phyloP scores from a whole-genome alignment of 2,797 vertebrate genomes.

The Xiphorhynchus erythropygius region DNA sequence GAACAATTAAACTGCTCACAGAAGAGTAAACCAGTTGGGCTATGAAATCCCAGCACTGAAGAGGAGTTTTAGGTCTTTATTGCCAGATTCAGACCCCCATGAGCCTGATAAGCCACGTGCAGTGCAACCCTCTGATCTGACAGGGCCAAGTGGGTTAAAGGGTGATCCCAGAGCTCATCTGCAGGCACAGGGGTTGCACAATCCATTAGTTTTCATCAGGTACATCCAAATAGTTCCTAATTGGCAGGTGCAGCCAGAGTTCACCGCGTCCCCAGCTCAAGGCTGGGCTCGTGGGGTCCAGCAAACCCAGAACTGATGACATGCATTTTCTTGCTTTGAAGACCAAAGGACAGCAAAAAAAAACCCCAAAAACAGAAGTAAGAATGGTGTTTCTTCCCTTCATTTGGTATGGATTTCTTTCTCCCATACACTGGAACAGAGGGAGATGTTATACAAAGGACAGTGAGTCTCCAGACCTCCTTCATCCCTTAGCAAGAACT shows the following conservation, averaged over 20 bases:
- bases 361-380: not conserved
- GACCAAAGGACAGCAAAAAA: not conserved
- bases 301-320: not conserved
- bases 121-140: fast-evolving
- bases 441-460: not conserved
- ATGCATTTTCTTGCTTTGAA: not conserved
- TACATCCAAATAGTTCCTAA: not conserved
- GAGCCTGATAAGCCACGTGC: not conserved
- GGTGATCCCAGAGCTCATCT: not conserved
- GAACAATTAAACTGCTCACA: not conserved
- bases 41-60: not conserved
- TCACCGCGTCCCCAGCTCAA: not conserved
- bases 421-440: fast-evolving
- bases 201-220: not conserved
- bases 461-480: not conserved
- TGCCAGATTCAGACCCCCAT: not conserved
- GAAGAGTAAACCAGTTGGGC: not conserved
- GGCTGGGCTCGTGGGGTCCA: not conserved
- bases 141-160: not conserved
- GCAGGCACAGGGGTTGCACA: not conserved
- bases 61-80: not conserved
- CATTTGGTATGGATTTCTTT: not conserved
- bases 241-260: not conserved
- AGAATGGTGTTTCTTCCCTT: not conserved
- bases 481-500: not conserved